Evolutionary conservation across 2,113 vertebrate species (phyloP), one percentile per base, ranked within the genome.

Genomic region (Larimichthys polyactis): DNA sequence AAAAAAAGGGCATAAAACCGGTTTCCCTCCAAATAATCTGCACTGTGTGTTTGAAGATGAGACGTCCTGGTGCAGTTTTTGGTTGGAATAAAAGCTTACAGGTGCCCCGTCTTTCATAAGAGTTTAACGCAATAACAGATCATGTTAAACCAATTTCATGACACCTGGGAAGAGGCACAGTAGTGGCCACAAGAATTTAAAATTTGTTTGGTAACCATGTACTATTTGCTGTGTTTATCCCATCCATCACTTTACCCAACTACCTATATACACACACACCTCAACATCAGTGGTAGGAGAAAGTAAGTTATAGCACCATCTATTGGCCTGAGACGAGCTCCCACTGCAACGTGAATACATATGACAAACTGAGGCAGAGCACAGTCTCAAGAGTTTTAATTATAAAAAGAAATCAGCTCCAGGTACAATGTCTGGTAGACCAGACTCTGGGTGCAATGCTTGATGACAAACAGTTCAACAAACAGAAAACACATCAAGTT

Each of bases 381-480:
- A 58, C 2, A 2, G 4, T 81, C 3, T 69, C 19, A 74, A 60
- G 27, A 36, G 2, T 32, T 85, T 95, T 96, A 95, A 95, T 96
- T 94, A 86, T 63, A 90, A 88, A 94, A 88, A 92, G 48, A 79
- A 91, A 94, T 89, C 95, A 96, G 96, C 97, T 85, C 96, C 97
- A 97, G 97, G 97, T 98, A 95, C 95, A 96, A 94, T 97, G 96
- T 97, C 97, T 96, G 95, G 86, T 48, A 60, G 73, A 75, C 86
- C 96, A 97, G 96, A 98, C 96, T 71, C 97, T 97, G 97, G 97
- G 97, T 98, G 96, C 97, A 97, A 97, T 96, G 97, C 96, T 96
- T 94, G 17, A 81, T 51, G 63, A 84, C 60, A 87, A 68, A 89
- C 57, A 70, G 43, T 40, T 62, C 17, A 59, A 70, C 10, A 12